A percentile compares a stretch with the other conserved stretches of the same genome.
Conservation (phyloP, 2,797 vertebrate genomes). For the Borostomias antarcticus region DNA sequence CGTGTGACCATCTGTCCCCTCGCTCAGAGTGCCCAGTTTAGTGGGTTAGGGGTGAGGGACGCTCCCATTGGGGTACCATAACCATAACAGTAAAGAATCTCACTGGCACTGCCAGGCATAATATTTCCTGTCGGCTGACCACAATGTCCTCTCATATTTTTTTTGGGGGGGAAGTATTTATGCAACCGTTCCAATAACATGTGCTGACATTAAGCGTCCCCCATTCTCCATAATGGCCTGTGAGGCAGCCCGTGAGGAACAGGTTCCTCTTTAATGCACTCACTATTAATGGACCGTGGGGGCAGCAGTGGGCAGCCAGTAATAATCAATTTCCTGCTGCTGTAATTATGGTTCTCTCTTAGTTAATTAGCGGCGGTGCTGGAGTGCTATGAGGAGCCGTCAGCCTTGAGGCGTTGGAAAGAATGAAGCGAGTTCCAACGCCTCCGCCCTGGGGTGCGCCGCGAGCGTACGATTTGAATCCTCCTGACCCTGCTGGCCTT, state of each 20-base stretch:
- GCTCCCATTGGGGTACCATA: no score
- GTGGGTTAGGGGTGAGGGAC: not conserved
- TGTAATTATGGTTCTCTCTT: conserved; percentile 79
- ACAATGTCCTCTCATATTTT: not conserved
- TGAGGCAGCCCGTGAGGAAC: conserved; percentile 57
- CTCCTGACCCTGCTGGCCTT: not conserved
- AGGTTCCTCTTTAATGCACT: conserved; percentile 69
- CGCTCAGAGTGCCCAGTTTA: not conserved
- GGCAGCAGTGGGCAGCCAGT: conserved; percentile 68
- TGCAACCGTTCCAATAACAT: not conserved
- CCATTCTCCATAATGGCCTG: not conserved
- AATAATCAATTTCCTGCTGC: conserved; percentile 80
- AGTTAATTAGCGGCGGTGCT: conserved; percentile 76
- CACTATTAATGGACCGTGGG: conserved; percentile 70
- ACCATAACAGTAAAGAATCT: no score
- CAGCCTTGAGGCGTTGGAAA: conserved; percentile 25
- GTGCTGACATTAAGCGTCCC: not conserved
- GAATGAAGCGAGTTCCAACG: no score
- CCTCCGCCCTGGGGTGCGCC: not conserved
- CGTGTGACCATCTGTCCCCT: conserved; percentile 65
- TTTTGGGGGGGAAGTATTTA: no score
- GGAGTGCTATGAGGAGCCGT: conserved; percentile 50
- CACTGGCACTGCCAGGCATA: not conserved
- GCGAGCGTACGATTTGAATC: not conserved
- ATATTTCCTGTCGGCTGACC: not conserved